Conservation (phyloP, 2,888 invertebrate species). For the Ephialtes manifestator region DNA sequence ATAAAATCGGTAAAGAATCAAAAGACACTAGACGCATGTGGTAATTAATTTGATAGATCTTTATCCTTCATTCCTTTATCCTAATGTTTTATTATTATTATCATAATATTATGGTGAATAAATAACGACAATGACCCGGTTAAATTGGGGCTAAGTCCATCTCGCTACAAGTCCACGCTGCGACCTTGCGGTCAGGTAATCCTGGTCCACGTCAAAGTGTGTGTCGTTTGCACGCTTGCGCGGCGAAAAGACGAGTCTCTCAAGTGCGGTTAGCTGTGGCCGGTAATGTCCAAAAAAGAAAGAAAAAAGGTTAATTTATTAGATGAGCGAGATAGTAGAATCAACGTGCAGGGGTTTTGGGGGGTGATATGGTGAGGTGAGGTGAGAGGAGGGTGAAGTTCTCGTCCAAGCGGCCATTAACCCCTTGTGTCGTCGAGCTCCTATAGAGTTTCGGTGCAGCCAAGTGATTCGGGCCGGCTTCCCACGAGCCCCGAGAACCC, state of each 20-base stretch:
- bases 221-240: conserved; percentile 26
- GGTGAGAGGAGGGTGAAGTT: conserved; percentile 41
- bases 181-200: conserved; percentile 60
- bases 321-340: conserved; percentile 25
- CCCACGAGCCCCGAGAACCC: conserved; percentile 65
- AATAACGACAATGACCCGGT: neutral
- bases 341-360: neutral
- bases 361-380: neutral
- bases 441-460: conserved; percentile 67
- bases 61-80: no score
- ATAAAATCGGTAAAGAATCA: no score
- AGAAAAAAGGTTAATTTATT: conserved; percentile 26
- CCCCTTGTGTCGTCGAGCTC: conserved; percentile 63
- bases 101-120: neutral
- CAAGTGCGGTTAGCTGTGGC: conserved; percentile 17
- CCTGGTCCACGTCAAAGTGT: conserved; percentile 11
- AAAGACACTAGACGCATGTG: no score
- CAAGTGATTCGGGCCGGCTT: conserved; percentile 70
- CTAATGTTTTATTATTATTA: neutral
- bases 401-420: conserved; percentile 66
- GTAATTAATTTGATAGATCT: no score
- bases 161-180: conserved; percentile 40
- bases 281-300: neutral
- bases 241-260: conserved; percentile 8
- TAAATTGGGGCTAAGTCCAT: neutral